Percentiles rank a stretch among this genome's conserved stretches.
phyloP scores from a whole-genome alignment of 2,888 invertebrate genomes.

The Boloria selene region DNA sequence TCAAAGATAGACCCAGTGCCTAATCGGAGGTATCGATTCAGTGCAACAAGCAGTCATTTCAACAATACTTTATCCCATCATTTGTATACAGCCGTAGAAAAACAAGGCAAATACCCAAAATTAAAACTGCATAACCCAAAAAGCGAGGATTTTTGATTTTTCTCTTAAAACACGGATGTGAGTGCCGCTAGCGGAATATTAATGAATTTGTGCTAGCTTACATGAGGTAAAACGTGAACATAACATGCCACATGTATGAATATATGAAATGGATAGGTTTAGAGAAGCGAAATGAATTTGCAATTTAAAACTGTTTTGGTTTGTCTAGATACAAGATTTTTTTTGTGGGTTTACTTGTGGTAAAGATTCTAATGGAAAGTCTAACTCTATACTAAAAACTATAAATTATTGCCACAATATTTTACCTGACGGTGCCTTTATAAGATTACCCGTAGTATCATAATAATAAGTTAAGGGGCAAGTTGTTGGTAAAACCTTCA shows the following conservation, averaged over 20 bases:
- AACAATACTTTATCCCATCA: no score
- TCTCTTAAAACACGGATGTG: slow-evolving; percentile 25
- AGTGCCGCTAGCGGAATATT: slow-evolving; percentile 32
- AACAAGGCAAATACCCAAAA: slow-evolving; percentile 3
- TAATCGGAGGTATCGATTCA: no score
- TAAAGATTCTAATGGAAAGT: no score
- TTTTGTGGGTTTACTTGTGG: neutral
- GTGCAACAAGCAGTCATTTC: no score
- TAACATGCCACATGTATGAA: slow-evolving; percentile 12
- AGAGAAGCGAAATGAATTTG: slow-evolving; percentile 15
- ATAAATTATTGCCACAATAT: no score
- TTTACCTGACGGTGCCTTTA: no score
- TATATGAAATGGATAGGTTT: slow-evolving; percentile 19
- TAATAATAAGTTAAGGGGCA: no score
- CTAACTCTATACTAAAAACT: no score
- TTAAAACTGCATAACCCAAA: slow-evolving; percentile 14
- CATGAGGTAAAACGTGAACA: slow-evolving; percentile 17
- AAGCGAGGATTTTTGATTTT: slow-evolving; percentile 16
- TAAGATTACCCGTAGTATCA: no score
- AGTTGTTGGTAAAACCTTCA: no score
- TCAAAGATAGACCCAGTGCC: no score
- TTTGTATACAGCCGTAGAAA: no score
- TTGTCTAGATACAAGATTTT: neutral
- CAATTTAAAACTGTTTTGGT: slow-evolving; percentile 17
- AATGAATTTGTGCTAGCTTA: slow-evolving; percentile 28